phyloP scores from a whole-genome alignment of 2,888 invertebrate species.

The Chrysomela aeneicollis region DNA sequence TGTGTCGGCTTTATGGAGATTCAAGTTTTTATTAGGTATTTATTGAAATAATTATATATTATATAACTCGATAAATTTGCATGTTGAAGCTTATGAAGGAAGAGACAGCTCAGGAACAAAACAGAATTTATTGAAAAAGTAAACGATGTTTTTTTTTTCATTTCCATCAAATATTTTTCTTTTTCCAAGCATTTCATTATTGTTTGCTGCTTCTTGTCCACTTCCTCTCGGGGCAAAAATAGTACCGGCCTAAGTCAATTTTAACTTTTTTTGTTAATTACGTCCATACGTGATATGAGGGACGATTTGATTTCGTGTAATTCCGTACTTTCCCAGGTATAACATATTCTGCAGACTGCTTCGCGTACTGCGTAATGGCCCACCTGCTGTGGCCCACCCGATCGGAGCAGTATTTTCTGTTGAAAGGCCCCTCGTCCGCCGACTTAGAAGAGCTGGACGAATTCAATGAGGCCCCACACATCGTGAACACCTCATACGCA shows the following conservation, averaged over 20 bases:
- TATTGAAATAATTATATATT: constrained; percentile 3
- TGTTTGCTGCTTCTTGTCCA: no score
- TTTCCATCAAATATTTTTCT: no score
- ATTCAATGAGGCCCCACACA: constrained; percentile 90
- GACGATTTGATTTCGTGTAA: no score
- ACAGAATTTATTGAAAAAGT: no score
- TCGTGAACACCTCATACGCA: constrained; percentile 68
- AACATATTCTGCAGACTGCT: constrained; percentile 93
- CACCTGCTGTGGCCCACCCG: constrained; percentile 96
- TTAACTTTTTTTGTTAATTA: constrained; percentile 15
- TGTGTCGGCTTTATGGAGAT: constrained; percentile 94
- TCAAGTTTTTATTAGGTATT: constrained; percentile 90
- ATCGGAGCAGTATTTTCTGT: constrained; percentile 88
- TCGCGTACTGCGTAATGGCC: constrained; percentile 94
- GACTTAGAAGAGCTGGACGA: constrained; percentile 87
- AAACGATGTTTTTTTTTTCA: no score
- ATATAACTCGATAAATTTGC: no score
- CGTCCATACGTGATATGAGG: no score
- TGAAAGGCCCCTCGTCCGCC: constrained; percentile 76
- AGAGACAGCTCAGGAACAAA: no score
- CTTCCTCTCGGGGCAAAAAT: no score
- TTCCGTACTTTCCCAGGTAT: constrained; percentile 77
- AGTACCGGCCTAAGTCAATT: no score
- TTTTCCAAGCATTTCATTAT: no score
- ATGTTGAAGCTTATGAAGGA: no score